Evolutionary conservation across 2,888 invertebrate genomes (phyloP), one percentile per base, ranked within the genome.

Genomic region (Dicranocentrus wangi): DNA sequence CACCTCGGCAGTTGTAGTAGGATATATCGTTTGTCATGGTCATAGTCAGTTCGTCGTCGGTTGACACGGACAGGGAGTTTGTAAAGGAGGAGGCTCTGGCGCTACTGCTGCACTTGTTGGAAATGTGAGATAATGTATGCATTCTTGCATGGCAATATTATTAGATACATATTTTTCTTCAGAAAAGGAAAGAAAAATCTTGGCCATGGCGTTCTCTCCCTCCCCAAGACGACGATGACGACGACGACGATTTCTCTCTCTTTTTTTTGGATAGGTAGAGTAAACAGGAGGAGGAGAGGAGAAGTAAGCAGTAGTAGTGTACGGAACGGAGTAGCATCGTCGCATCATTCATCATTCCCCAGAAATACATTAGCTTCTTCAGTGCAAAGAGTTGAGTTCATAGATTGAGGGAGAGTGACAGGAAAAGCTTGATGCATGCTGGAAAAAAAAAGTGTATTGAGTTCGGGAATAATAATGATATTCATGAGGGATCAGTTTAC

Each of bases 401-500:
- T 3, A 32, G 32, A 32, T 3, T 7, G 32, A 32, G 32, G 10
- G 32, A 32, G 32, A 32, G 32, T 7, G 32, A 32, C 5, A 32
- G 32, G 32, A 32, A 32, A 32, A 32, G 10, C 47, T 47, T 47
- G 3, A 60, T 60, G 8, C 60, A 8, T 23, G 25, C 21, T 10
- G 19, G 8, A 51, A 51, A n/a, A 13, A 10, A 25, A 55, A 55
- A 55, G 8, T 55, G 55, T 55, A 55, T 55, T 23, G 55, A 23
- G 25, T 55, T 25, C 55, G 55, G 10, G 10, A 60, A 8, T 28
- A 17, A 28, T 69, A 69, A 69, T 69, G 69, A 69, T 69, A 69
- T 69, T 69, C 69, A 69, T 69, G 69, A 69, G 69, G 69, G 68
- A 68, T 68, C 51, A 68, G 47, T 68, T 68, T 42, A 68, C 68